A percentile compares a stretch with the other conserved stretches of the same genome.
Conservation (phyloP, 2,113 vertebrate species). For the human region DNA sequence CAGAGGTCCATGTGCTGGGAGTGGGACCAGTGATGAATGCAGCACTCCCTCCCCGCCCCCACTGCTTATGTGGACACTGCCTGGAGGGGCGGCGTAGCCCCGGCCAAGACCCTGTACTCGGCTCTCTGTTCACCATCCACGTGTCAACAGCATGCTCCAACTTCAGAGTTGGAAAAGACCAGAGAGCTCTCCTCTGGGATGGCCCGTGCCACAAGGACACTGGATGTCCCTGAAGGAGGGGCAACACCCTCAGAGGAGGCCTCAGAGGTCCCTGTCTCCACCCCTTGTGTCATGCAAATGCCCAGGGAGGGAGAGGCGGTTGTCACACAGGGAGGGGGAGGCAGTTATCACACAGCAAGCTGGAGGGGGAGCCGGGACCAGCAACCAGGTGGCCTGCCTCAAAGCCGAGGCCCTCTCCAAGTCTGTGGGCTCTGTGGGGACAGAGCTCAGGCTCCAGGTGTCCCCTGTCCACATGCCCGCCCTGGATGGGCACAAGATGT, state of each 20-base stretch:
- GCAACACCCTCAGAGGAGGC: fast-evolving
- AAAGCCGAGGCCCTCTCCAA: neutral
- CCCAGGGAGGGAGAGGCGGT: fast-evolving
- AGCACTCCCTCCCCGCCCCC: fast-evolving
- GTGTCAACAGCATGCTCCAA: fast-evolving
- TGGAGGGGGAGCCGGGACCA: neutral
- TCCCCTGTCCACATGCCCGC: fast-evolving
- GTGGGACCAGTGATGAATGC: neutral
- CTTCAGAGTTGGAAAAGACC: neutral
- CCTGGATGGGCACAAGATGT: neutral
- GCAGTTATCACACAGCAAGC: neutral
- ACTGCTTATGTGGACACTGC: neutral
- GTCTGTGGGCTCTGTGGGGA: neutral
- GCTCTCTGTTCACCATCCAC: neutral
- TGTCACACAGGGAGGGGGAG: neutral
- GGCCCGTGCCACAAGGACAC: neutral
- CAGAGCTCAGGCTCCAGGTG: neutral
- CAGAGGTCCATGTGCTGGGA: neutral
- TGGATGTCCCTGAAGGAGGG: neutral
- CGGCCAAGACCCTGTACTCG: fast-evolving
- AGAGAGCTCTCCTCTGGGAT: neutral
- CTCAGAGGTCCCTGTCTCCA: neutral
- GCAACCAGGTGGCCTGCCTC: fast-evolving
- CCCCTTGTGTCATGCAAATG: neutral
- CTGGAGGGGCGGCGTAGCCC: too few relatives aligned